These are phyloP conservation scores for Xylota segnis DNA, from an alignment of 2,888 invertebrate species.

Conservation along the genomic window DNA sequence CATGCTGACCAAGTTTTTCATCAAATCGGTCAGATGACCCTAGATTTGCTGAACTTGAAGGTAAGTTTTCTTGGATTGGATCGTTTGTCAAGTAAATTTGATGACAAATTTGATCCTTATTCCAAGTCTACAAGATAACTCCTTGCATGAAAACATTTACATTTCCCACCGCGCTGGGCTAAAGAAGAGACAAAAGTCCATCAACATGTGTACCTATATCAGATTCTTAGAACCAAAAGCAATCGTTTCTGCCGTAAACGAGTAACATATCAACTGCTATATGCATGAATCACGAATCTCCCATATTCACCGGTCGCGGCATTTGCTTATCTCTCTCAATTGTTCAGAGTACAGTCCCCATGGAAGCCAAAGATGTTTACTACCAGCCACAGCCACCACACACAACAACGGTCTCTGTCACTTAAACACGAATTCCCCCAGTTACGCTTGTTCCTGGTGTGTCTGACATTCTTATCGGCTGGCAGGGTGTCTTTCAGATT, in stretches of 20 bases:
- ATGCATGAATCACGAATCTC: neutral
- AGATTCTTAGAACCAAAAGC: slow-evolving; percentile 5
- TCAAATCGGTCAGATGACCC: no score
- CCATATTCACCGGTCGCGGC: slow-evolving; percentile 5
- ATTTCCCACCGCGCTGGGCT: neutral
- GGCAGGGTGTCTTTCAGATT: slow-evolving; percentile 7
- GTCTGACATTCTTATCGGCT: slow-evolving; percentile 7
- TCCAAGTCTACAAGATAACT: no score
- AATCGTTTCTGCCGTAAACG: slow-evolving; percentile 17
- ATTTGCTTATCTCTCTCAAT: slow-evolving; percentile 26
- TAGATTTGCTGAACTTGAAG: no score
- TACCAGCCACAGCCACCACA: neutral
- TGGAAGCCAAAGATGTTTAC: slow-evolving; percentile 29
- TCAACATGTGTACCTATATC: slow-evolving; percentile 6
- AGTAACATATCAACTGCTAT: slow-evolving; percentile 2
- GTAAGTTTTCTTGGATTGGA: no score
- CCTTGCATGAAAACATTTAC: neutral
- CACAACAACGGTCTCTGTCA: slow-evolving; percentile 22
- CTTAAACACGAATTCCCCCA: neutral
- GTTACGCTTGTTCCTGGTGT: neutral
- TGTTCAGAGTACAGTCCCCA: slow-evolving; percentile 38
- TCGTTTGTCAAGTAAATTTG: no score
- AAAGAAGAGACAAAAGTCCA: neutral
- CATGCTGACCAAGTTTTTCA: no score
- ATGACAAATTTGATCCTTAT: no score